These are phyloP conservation scores for Matsumurasca onukii DNA, from an alignment of 1,140 invertebrate genomes.

Conservation along the genomic window DNA sequence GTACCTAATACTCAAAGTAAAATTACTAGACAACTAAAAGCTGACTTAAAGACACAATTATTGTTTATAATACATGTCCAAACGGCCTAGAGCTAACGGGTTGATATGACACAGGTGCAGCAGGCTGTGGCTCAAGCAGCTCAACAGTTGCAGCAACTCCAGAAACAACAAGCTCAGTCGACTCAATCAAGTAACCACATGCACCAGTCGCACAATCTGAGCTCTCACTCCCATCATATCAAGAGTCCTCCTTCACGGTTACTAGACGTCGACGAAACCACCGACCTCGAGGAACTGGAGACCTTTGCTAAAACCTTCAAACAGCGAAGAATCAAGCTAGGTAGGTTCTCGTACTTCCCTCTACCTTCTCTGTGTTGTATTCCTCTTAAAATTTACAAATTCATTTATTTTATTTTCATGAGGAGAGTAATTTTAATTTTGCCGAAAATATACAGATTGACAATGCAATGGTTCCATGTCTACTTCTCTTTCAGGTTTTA, in stretches of 20 bases:
- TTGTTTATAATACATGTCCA: too few relatives aligned
- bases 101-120: too few relatives aligned
- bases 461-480: slow-evolving; percentile 22
- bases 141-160: slow-evolving; percentile 76
- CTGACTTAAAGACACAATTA: too few relatives aligned
- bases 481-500: slow-evolving; percentile 76
- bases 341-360: slow-evolving; percentile 48
- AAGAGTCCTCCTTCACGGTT: slow-evolving; percentile 55
- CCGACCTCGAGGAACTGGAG: slow-evolving; percentile 93
- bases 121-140: slow-evolving; percentile 80
- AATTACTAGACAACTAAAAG: too few relatives aligned
- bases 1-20: too few relatives aligned
- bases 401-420: not conserved
- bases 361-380: not conserved
- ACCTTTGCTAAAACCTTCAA: slow-evolving; percentile 98
- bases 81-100: too few relatives aligned
- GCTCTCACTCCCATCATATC: slow-evolving; percentile 53
- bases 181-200: slow-evolving; percentile 46
- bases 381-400: not conserved
- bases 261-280: slow-evolving; percentile 87
- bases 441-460: slow-evolving; percentile 5
- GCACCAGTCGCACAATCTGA: slow-evolving; percentile 47
- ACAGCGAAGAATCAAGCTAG: slow-evolving; percentile 91
- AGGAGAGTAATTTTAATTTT: slow-evolving; percentile 4
- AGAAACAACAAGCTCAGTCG: slow-evolving; percentile 65